Evolutionary conservation across 2,797 vertebrate species (phyloP), one percentile per base, ranked within the genome.

Genomic region (Enteromius viviparus): DNA sequence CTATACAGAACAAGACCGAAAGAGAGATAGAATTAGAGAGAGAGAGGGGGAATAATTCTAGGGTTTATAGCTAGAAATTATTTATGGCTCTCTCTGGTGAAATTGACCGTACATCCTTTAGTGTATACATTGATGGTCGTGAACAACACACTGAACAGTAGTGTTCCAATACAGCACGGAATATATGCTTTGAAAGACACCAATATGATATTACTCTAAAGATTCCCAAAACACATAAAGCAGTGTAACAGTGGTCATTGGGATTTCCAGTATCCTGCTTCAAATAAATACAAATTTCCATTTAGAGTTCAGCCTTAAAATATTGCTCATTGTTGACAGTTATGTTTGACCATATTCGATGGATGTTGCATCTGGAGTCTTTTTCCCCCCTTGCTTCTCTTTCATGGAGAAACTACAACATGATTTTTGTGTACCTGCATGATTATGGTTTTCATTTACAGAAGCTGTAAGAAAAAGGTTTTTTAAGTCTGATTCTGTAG

Each of bases 1-100:
- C 87, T 88, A 82, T 88, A 32, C 65, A 78, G 40, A 64, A 29
- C 6, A 21, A 66, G 75, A 84, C 51, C 49, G 37, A 77, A 14
- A 55, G 32, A 53, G 68, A 47, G 23, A 19, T 21, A 64, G 32
- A 51, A 15, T 26, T 15, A 45, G 40, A 70, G 68, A 47, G 23
- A 19, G 29, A 64, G 32, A 51, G 58, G n/a, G 26, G 53, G 9
- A 42, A 17, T 51, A 49, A 60, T 60, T 66, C 76, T 53, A 23
- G 49, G 42, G 37, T 32, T 84, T 84, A 58, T 32, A 75, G 34
- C 40, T 47, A 84, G 3, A 80, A 65, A 34, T 66, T n/a, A 70
- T 76, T 62, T 78, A 75, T 79, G 62, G 34, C 69, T 75, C 19
- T 75, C 14, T 80, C 19, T 45, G 47, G 37, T 76, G 19, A 60